Evolutionary conservation across 53 echinoderm and acorn worm genomes (phyloP).

Genomic region (Holothuria leucospilota): DNA sequence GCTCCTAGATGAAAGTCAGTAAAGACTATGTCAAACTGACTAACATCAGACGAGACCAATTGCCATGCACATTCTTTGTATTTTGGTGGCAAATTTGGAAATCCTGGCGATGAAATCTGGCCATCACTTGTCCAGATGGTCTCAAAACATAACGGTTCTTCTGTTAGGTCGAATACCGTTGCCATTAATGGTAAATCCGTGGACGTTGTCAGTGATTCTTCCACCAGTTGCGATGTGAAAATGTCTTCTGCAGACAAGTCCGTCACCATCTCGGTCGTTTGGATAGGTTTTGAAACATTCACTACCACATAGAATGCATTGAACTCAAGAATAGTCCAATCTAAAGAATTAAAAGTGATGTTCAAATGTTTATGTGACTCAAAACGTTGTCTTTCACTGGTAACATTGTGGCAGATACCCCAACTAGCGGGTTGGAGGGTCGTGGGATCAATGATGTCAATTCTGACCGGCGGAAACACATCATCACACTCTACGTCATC

Average conservation of each 20-base stretch:
- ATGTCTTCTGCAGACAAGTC: too few relatives aligned
- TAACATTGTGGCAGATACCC: not conserved
- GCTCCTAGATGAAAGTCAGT: not conserved
- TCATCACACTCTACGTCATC: slow-evolving; percentile 2
- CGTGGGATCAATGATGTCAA: not conserved
- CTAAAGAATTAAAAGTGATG: slow-evolving; percentile 10
- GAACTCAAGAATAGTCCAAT: not conserved
- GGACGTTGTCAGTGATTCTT: too few relatives aligned
- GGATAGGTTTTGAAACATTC: too few relatives aligned
- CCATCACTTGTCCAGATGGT: not conserved
- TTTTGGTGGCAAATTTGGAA: not conserved
- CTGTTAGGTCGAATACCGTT: too few relatives aligned
- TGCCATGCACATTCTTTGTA: not conserved
- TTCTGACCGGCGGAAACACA: slow-evolving; percentile 5
- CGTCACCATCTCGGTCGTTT: too few relatives aligned
- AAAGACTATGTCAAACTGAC: not conserved
- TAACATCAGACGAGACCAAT: not conserved
- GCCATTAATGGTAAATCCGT: too few relatives aligned
- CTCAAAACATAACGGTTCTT: not conserved
- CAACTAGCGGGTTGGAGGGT: not conserved
- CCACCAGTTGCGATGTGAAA: too few relatives aligned
- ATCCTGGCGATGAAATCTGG: not conserved
- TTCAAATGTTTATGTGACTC: not conserved
- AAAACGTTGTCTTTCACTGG: not conserved
- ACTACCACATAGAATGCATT: not conserved